These are phyloP conservation scores for Alfaro cultratus DNA, from an alignment of 2,797 vertebrate species.

Conservation along the genomic window DNA sequence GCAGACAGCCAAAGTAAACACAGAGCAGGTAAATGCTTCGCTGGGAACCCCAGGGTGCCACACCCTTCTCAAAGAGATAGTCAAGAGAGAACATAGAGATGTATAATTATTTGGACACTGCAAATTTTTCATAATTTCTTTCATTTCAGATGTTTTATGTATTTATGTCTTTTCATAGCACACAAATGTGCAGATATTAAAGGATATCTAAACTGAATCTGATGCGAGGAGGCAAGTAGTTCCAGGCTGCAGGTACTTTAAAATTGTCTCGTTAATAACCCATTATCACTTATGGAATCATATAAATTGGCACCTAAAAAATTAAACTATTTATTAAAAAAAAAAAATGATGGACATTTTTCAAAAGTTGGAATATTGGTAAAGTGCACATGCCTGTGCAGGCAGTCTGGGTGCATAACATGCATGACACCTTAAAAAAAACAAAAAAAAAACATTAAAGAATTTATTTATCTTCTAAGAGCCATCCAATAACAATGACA, in stretches of 20 bases:
- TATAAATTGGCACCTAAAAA: background rate
- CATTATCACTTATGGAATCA: background rate
- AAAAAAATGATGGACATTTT: background rate
- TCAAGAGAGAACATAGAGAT: slow-evolving; percentile 38
- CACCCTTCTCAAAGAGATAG: slow-evolving; percentile 43
- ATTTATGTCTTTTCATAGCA: background rate
- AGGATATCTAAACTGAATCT: background rate
- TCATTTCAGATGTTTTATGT: slow-evolving; percentile 4
- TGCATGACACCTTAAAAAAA: too few relatives aligned
- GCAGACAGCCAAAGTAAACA: slow-evolving; percentile 67
- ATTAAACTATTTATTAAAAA: too few relatives aligned
- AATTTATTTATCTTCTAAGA: background rate
- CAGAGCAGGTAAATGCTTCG: slow-evolving; percentile 52
- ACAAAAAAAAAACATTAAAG: background rate
- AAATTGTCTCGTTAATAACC: background rate
- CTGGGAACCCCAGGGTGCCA: slow-evolving; percentile 51
- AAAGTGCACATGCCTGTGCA: background rate
- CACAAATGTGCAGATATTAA: background rate
- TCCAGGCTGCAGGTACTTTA: background rate
- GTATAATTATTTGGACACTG: slow-evolving; percentile 8
- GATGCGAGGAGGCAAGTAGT: background rate
- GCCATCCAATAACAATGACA: background rate
- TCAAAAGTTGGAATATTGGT: background rate
- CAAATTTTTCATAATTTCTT: background rate
- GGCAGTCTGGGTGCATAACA: background rate